Conservation (phyloP, 2,113 vertebrate species). For the Microcebus tavaratra region DNA sequence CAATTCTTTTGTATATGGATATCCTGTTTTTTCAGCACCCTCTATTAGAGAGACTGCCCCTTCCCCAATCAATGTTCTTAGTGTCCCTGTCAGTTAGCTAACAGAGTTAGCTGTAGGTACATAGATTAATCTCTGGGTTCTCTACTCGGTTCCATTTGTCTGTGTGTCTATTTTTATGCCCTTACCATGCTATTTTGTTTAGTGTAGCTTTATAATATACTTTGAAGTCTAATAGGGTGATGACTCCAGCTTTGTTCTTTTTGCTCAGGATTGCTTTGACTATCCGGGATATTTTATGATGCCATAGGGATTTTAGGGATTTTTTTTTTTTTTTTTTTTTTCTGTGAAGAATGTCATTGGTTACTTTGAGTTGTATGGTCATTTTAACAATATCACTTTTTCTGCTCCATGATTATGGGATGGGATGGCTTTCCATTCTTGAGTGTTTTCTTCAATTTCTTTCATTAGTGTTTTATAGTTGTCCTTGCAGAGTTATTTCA, state of each 20-base stretch:
- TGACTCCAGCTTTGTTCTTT: not conserved
- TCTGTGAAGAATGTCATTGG: no score
- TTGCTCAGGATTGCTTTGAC: not conserved
- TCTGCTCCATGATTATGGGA: not conserved
- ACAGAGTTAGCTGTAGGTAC: not conserved
- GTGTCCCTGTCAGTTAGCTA: not conserved
- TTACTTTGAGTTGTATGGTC: no score
- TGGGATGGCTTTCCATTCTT: not conserved
- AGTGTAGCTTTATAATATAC: not conserved
- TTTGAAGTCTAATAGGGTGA: not conserved
- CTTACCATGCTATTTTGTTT: not conserved
- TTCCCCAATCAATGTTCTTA: not conserved
- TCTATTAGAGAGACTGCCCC: not conserved
- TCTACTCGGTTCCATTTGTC: not conserved
- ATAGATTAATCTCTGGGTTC: not conserved
- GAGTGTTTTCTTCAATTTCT: not conserved
- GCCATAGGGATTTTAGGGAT: no score
- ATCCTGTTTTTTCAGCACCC: not conserved
- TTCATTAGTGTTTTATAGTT: not conserved
- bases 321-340: no score
- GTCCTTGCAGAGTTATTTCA: not conserved
- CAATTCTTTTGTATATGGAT: not conserved
- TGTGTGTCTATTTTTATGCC: not conserved
- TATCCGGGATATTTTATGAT: no score
- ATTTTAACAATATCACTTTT: not conserved